Conservation (phyloP, 2,797 vertebrate genomes). For the Sternotherus odoratus region DNA sequence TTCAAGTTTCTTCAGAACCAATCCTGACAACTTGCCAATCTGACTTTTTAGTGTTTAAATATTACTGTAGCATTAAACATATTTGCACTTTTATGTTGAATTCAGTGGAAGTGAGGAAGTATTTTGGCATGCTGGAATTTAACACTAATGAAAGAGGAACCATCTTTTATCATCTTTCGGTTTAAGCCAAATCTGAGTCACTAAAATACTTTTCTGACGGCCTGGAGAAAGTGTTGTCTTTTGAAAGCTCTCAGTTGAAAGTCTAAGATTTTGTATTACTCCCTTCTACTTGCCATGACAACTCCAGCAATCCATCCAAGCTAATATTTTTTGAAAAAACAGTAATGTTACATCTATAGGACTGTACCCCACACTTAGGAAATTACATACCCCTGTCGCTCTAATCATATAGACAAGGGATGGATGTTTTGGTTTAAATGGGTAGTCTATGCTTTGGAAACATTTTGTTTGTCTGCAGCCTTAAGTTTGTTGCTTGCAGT, state of each 20-base stretch:
- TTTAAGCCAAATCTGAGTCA: background rate
- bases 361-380: background rate
- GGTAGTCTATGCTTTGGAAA: background rate
- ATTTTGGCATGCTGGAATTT: background rate
- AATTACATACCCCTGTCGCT: background rate
- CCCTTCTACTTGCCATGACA: background rate
- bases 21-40: accelerated
- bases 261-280: background rate
- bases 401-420: background rate
- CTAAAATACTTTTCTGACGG: background rate
- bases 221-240: background rate
- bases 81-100: background rate
- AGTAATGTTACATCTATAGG: background rate
- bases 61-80: background rate
- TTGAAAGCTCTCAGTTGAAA: background rate
- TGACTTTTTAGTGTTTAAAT: background rate
- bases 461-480: background rate
- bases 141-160: background rate
- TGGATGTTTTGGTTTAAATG: background rate
- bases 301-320: background rate
- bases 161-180: background rate
- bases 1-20: background rate
- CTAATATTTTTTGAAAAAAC: background rate
- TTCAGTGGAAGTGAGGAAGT: background rate
- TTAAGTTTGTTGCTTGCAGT: background rate